Evolutionary conservation across 2,113 vertebrate species (phyloP), one percentile per base, ranked within the genome.

Genomic region (Prinia subflava): DNA sequence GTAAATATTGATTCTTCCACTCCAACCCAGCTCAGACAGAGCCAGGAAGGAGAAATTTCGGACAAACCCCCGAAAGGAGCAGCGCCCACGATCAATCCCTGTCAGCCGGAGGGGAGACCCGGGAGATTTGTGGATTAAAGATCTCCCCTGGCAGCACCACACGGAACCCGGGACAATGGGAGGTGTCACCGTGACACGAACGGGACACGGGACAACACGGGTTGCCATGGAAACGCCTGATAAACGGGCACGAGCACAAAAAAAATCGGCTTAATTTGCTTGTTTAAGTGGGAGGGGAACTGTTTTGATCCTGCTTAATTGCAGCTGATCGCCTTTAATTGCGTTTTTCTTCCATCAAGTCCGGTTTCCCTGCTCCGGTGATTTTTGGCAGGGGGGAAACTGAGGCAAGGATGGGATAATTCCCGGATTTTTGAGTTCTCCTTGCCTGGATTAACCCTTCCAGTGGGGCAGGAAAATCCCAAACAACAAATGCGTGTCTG

Each of bases 231-330:
- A 46, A 92, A 94, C 93, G n/a, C 83, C 91, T 94, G 94, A 94
- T 92, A 94, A 90, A 93, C 53, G 94, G 81, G 80, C 94, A 87
- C 77, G 68, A 3, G 60, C 73, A 52, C 47, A 79, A 69, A 90
- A 90, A 71, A 76, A 70, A 62, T 18, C 53, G 85, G 77, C 57
- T 95, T 95, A 84, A 91, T 96, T 89, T 95, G 87, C 65, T 73
- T 94, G 83, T 90, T 95, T 95, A 92, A 94, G 73, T 84, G 91
- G 91, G 94, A 95, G 89, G 91, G 74, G 93, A 96, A 23, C 83
- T 94, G 24, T 89, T 94, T 68, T 75, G 87, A 95, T 94, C 91
- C 81, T 24, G 77, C 44, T 82, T 95, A 87, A 95, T 92, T 94
- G 80, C 65, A 64, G 87, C 65, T 95, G 91, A 93, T 93, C 56